Base-by-base conservation (phyloP, 2,113 vertebrate genomes). In the Microcebus murinus region DNA sequence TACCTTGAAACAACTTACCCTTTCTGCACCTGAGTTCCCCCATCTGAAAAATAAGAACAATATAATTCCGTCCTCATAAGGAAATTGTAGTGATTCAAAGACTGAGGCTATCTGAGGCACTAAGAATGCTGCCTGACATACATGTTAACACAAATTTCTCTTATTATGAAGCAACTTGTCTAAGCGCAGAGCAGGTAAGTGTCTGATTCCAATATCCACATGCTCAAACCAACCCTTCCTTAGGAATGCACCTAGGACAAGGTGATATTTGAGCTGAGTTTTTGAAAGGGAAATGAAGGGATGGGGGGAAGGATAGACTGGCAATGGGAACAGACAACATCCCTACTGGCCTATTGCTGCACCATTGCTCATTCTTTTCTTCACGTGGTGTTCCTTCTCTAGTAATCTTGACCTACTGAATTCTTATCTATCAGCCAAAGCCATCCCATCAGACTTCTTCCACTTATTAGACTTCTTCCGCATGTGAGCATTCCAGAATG, bases 201-300 rank as follows among this genome's bases (percentile, higher is more conserved):
- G 21, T 81, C 52, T 52, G 52, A 84, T 65, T 81, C 39, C 68
- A 90, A 36, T 10, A 36, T 8, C 34, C 31, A 57, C 7, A 17
- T 5, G n/a, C 63, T 82, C 31, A 27, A 25, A 80, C 20, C 65
- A 82, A 85, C 34, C 18, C 79, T 71, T 76, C 12, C 48, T 82
- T 34, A 10, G 14, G 45, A n/a, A 91, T 25, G 31, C n/a, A 68
- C 20, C 50, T 48, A 52, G 39, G 5, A 50, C 59, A 65, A 50
- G 21, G 11, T 27, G 73, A 92, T 4, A 39, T 82, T 68, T 39
- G 57, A 71, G 50, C 25, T 63, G 48, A 61, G 39, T 61, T 71
- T 76, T 27, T 74, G 63, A 83, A 67, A 96, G 65, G 55, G n/a
- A 87, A 74, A 55, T 17, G 48, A 76, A 92, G 10, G 68, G 57